Percentiles rank a stretch among this genome's conserved stretches.
Evolutionary conservation across 2,888 invertebrate species (phyloP).

Genomic region (Hartigia nigra): DNA sequence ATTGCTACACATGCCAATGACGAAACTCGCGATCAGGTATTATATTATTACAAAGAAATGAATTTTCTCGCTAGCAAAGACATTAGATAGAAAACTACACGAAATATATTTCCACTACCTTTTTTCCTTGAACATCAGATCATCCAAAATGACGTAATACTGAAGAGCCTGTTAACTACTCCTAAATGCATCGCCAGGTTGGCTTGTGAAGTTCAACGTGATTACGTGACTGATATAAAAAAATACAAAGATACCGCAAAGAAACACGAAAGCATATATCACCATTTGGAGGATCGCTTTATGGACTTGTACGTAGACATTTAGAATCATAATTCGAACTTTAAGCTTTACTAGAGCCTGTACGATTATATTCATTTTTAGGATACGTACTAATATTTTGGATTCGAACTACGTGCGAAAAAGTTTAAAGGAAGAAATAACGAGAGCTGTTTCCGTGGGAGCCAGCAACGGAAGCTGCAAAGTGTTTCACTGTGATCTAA

Average conservation of each 20-base stretch:
- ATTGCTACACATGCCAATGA: no score
- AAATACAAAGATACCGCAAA: slow-evolving; percentile 35
- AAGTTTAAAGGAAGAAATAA: slow-evolving; percentile 50
- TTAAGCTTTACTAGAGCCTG: not conserved
- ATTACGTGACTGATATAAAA: slow-evolving; percentile 47
- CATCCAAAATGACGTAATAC: not conserved
- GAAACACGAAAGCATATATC: slow-evolving; percentile 33
- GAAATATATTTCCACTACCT: not conserved
- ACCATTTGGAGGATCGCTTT: slow-evolving; percentile 44
- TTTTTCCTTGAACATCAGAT: not conserved
- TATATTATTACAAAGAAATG: not conserved
- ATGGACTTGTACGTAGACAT: slow-evolving; percentile 28
- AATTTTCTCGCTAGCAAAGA: not conserved
- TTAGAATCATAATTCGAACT: not conserved
- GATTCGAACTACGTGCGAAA: slow-evolving; percentile 41
- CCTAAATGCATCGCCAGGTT: slow-evolving; percentile 58
- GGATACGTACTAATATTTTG: slow-evolving; percentile 51
- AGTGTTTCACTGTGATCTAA: slow-evolving; percentile 40
- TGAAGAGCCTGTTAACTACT: slow-evolving; percentile 33
- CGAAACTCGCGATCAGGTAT: not conserved
- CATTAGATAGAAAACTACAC: not conserved
- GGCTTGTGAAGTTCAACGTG: slow-evolving; percentile 58
- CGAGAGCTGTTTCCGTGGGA: slow-evolving; percentile 47
- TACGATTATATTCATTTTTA: slow-evolving; percentile 36
- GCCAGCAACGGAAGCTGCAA: slow-evolving; percentile 40